Evolutionary conservation across 2,797 vertebrate species (phyloP), one percentile per base, ranked within the genome.

Genomic region (Chaenodraco wilsoni): DNA sequence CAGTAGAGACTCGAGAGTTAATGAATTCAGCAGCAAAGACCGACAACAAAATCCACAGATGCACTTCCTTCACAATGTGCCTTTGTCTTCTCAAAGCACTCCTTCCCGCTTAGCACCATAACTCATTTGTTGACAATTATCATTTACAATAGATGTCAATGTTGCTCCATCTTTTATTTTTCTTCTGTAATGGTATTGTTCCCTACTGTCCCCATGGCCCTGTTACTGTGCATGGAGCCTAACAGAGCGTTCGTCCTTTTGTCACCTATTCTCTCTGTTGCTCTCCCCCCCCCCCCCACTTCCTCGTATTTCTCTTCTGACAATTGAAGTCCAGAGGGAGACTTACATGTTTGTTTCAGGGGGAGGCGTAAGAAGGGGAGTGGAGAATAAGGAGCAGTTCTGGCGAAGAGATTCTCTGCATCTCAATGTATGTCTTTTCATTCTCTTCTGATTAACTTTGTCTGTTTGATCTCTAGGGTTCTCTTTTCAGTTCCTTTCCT

Each of bases 381-480:
- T 9, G 41, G 68, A 69, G 83, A 86, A 84, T 82, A 80, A 84
- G 85, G 79, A 90, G 85, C 74, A 82, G 85, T 78, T 86, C 81
- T 89, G 78, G 64, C 4, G 33, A 69, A 69, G 70, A 90, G 78
- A 87, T 84, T 91, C 87, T 62, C 79, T 54, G 70, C 84, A 89
- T 90, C 87, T 87, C 82, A 81, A 87, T 88, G 81, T 78, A 61
- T 69, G 88, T 88, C 90, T 92, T 88, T 78, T 87, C 78, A 74
- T 84, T 88, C 83, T 89, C 90, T 85, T 90, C 88, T 93, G 90
- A 94, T 93, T 91, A 93, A 90, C 87, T 92, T 91, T 92, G 89
- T 91, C 89, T 91, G 88, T 92, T 93, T 94, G 90, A 92, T 93
- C 92, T 93, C 85, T 65, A 70, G 90, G 92, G 89, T 87, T 92